A percentile compares a stretch with the other conserved stretches of the same genome.
Conservation (phyloP, 2,888 invertebrate genomes). For the Orthosia gothica region DNA sequence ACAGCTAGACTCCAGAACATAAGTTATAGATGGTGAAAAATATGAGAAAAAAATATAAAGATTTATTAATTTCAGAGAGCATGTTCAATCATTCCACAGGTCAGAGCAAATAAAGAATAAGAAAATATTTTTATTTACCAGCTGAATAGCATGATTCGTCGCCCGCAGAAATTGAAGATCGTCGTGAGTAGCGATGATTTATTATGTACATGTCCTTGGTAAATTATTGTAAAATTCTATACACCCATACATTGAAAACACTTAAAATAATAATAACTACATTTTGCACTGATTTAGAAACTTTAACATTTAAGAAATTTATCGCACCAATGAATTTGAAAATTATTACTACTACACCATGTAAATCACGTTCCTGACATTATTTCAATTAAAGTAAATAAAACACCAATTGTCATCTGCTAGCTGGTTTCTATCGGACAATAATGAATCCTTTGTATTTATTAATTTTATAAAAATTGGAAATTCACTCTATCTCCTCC, state of each 20-base stretch:
- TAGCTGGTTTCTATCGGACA: constrained; percentile 10
- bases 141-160: constrained; percentile 85
- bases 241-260: constrained; percentile 83
- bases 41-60: constrained; percentile 4
- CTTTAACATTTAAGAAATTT: constrained; percentile 64
- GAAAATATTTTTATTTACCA: constrained; percentile 79
- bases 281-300: constrained; percentile 71
- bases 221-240: constrained; percentile 81
- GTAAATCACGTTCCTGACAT: constrained; percentile 53
- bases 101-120: constrained; percentile 12
- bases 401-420: constrained; percentile 48
- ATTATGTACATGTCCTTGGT: constrained; percentile 90
- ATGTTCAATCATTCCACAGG: constrained; percentile 21
- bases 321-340: constrained; percentile 68
- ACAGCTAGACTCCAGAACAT: neutral
- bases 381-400: constrained; percentile 56
- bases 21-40: neutral
- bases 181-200: constrained; percentile 86
- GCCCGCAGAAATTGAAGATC: constrained; percentile 86
- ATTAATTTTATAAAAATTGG: constrained; percentile 33
- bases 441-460: constrained; percentile 7
- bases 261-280: constrained; percentile 69
- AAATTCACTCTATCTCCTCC: constrained; percentile 36
- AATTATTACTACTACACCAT: constrained; percentile 47
- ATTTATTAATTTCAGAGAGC: neutral